phyloP scores from a whole-genome alignment of 2,888 invertebrate genomes.

The Ophioninae sp. region DNA sequence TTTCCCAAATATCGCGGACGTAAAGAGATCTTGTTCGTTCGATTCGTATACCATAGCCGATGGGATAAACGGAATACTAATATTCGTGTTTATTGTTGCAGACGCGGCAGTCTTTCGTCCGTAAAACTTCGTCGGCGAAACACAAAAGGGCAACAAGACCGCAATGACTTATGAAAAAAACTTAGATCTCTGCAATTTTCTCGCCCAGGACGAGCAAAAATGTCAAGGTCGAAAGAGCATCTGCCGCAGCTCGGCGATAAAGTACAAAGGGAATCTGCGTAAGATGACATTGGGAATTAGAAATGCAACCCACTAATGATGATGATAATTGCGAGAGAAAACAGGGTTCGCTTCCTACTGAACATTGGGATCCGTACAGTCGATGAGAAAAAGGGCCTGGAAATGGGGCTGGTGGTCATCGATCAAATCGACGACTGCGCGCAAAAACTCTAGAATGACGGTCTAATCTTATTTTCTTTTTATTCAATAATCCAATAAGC shows the following conservation, averaged over 20 bases:
- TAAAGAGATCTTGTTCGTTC: conserved; percentile 25
- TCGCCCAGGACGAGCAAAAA: conserved; percentile 64
- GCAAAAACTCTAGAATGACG: background rate
- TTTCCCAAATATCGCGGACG: background rate
- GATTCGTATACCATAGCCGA: conserved; percentile 17
- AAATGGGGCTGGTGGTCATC: background rate
- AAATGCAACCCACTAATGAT: background rate
- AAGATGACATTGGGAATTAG: background rate
- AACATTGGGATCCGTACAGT: background rate
- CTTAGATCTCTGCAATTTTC: conserved; percentile 63
- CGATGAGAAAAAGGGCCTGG: background rate
- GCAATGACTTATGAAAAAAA: conserved; percentile 58
- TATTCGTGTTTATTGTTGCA: conserved; percentile 19
- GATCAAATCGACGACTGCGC: conserved; percentile 14
- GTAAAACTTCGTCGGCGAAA: conserved; percentile 39
- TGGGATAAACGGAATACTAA: background rate
- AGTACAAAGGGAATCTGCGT: conserved; percentile 4
- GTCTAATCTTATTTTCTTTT: background rate
- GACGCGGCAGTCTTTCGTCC: conserved; percentile 10
- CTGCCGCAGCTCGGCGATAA: conserved; percentile 48
- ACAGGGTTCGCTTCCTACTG: too few relatives aligned
- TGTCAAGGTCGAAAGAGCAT: conserved; percentile 61
- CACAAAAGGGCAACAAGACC: conserved; percentile 63
- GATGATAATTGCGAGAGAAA: background rate
- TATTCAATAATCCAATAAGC: background rate